A percentile compares a stretch with the other conserved stretches of the same genome.
phyloP scores from a whole-genome alignment of 2,888 invertebrate genomes.

The Microplitis manilae region DNA sequence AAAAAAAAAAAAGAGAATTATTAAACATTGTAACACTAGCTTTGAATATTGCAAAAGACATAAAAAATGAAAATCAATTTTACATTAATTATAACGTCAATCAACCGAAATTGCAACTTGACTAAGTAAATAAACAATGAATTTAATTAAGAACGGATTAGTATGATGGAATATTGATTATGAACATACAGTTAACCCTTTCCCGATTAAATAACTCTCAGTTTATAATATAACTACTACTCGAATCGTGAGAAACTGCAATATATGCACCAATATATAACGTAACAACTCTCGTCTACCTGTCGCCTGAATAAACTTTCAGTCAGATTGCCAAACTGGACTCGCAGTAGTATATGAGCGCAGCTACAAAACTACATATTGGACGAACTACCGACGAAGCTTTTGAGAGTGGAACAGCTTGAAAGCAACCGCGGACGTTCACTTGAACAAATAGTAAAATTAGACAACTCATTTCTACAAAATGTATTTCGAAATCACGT shows the following conservation, averaged over 20 bases:
- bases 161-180: background rate
- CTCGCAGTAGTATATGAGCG: background rate
- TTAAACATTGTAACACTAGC: too few relatives aligned
- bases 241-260: background rate
- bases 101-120: too few relatives aligned
- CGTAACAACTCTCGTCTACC: background rate
- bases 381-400: background rate
- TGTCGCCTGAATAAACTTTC: slow-evolving; percentile 25
- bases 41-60: too few relatives aligned
- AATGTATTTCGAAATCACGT: background rate
- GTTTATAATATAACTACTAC: background rate
- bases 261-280: background rate
- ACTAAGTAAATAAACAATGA: background rate
- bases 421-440: background rate
- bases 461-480: background rate
- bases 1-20: too few relatives aligned
- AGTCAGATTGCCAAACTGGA: slow-evolving; percentile 15
- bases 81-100: too few relatives aligned
- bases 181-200: background rate
- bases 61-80: too few relatives aligned
- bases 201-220: background rate
- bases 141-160: background rate
- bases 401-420: background rate
- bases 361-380: background rate
- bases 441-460: background rate